phyloP scores from a whole-genome alignment of 2,113 vertebrate genomes.

The Corydoras sp. region DNA sequence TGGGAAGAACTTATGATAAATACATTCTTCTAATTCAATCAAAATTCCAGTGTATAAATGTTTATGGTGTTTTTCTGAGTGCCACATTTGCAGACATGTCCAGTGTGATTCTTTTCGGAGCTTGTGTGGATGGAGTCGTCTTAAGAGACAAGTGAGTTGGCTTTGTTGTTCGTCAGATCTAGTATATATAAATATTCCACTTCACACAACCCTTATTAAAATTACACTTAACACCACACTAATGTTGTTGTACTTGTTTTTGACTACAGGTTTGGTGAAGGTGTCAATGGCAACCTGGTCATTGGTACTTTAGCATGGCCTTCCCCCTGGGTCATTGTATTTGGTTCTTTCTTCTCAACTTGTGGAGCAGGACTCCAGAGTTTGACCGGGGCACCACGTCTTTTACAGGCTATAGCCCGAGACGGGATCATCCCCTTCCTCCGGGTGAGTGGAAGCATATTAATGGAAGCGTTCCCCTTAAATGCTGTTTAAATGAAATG shows the following conservation, averaged over 20 bases:
- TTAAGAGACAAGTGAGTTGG: constrained; percentile 87
- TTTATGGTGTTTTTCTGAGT: constrained; percentile 58
- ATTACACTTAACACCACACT: no score
- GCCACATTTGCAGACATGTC: constrained; percentile 74
- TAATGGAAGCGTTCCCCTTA: not conserved
- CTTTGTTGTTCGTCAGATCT: not conserved
- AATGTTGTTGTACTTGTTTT: not conserved
- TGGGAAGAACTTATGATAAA: no score
- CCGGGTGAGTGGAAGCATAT: constrained; percentile 65
- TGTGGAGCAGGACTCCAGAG: constrained; percentile 94
- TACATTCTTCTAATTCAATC: no score
- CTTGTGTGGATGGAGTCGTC: constrained; percentile 91
- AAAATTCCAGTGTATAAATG: not conserved
- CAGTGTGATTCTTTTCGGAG: constrained; percentile 83
- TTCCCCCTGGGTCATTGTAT: constrained; percentile 93
- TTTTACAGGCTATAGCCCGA: constrained; percentile 90
- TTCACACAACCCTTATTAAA: no score
- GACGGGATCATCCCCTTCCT: constrained; percentile 94
- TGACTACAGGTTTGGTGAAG: constrained; percentile 84
- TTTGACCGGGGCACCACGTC: constrained; percentile 89
- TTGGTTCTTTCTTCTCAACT: constrained; percentile 97
- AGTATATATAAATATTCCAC: no score
- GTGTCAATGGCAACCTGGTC: constrained; percentile 89
- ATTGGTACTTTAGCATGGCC: constrained; percentile 94
- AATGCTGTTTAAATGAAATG: not conserved